phyloP scores from a whole-genome alignment of 92 coral and sea anemone species.

The Palythoa grandiflora region DNA sequence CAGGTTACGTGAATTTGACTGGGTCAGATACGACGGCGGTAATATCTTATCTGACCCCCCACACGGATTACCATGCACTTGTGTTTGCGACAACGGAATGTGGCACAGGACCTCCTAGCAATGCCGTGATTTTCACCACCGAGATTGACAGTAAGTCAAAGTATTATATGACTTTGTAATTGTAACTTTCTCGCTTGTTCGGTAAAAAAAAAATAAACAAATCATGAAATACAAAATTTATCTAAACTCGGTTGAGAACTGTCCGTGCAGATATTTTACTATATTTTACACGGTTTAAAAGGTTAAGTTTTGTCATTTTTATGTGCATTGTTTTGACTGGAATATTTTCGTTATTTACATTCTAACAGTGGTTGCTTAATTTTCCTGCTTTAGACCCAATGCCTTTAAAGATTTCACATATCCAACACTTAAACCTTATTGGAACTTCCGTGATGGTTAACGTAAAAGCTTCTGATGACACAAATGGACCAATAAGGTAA shows the following conservation, averaged over 20 bases:
- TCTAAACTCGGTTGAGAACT: no score
- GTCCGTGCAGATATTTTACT: no score
- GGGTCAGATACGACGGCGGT: not conserved
- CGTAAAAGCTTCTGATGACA: not conserved
- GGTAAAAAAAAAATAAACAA: not conserved
- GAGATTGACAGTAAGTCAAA: constrained; percentile 21
- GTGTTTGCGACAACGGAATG: constrained; percentile 30
- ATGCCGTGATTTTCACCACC: constrained; percentile 5
- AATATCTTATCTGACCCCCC: not conserved
- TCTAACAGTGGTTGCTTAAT: not conserved
- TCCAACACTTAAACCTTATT: constrained; percentile 4
- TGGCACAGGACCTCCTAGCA: constrained; percentile 5
- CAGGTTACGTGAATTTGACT: not conserved
- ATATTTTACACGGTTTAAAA: no score
- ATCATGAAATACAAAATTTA: no score
- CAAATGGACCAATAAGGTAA: constrained; percentile 38
- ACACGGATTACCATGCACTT: constrained; percentile 1
- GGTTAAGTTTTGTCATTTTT: no score
- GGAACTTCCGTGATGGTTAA: not conserved
- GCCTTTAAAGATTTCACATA: not conserved
- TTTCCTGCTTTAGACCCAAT: constrained; percentile 5
- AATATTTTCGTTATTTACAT: not conserved
- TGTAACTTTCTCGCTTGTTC: not conserved
- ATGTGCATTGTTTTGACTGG: no score
- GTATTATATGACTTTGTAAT: not conserved